These are phyloP conservation scores for Leiothrix lutea DNA, from an alignment of 2,113 vertebrate species.

Conservation along the genomic window DNA sequence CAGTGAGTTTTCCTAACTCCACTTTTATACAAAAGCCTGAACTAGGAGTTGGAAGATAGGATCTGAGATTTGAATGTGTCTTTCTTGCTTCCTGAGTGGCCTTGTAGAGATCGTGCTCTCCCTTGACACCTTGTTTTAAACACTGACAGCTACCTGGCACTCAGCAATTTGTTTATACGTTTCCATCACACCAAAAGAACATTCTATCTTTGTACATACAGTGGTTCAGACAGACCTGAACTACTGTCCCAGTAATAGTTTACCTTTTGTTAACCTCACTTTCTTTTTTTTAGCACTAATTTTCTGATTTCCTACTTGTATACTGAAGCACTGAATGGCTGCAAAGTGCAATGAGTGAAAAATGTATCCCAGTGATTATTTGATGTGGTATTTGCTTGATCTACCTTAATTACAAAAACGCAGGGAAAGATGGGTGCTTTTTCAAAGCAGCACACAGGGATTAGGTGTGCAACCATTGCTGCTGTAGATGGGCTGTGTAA, in stretches of 20 bases:
- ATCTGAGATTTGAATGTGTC: not conserved
- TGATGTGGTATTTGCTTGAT: not conserved
- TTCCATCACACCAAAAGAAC: not conserved
- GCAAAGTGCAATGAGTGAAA: not conserved
- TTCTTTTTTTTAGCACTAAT: not conserved
- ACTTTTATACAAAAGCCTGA: not conserved
- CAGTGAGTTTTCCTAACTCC: not conserved
- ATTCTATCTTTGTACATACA: not conserved
- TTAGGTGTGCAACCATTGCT: not conserved
- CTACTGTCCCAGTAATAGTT: not conserved
- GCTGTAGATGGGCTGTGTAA: not conserved
- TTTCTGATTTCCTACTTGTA: not conserved
- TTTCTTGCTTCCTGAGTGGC: not conserved
- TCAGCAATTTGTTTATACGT: not conserved
- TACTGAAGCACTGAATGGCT: not conserved
- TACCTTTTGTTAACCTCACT: not conserved
- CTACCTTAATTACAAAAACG: not conserved
- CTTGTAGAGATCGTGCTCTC: not conserved
- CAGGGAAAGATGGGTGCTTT: not conserved
- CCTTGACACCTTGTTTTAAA: not conserved
- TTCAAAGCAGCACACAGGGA: not conserved
- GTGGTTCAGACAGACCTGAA: not conserved
- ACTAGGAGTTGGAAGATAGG: not conserved
- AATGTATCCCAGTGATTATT: not conserved
- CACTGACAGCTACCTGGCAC: not conserved